Conservation (phyloP, 2,113 vertebrate species). For the Pimephales promelas region DNA sequence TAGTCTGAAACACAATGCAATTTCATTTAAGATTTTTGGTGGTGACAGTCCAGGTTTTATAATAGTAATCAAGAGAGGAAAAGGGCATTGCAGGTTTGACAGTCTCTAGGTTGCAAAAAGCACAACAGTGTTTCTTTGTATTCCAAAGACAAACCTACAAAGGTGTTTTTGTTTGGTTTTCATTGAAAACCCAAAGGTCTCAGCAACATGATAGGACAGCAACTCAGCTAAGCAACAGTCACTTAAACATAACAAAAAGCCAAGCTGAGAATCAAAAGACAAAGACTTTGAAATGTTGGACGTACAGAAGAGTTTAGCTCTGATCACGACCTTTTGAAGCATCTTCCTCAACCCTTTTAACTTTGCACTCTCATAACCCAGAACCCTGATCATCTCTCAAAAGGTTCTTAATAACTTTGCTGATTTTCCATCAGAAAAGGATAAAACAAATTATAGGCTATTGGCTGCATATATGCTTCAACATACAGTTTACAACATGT, state of each 20-base stretch:
- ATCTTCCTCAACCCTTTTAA: neutral
- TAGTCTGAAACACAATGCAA: neutral
- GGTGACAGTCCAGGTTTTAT: neutral
- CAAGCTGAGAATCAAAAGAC: conserved; percentile 36
- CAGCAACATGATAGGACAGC: conserved; percentile 48
- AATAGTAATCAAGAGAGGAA: neutral
- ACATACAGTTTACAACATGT: neutral
- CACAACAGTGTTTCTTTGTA: neutral
- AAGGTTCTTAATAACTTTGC: neutral
- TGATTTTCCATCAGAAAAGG: neutral
- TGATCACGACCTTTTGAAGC: neutral
- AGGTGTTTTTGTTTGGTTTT: conserved; percentile 38
- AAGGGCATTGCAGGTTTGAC: neutral
- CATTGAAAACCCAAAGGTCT: neutral
- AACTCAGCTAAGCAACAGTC: conserved; percentile 34
- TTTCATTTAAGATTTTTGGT: neutral
- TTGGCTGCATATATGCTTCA: neutral
- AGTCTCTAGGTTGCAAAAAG: conserved; percentile 46
- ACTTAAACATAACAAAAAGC: conserved; percentile 13
- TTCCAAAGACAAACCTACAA: conserved; percentile 28
- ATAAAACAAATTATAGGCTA: neutral
- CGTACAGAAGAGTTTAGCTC: neutral
- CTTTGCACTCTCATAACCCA: neutral
- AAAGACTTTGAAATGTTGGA: conserved; percentile 15
- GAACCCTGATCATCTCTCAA: neutral